Evolutionary conservation across 2,113 vertebrate species (phyloP), one percentile per base, ranked within the genome.

Genomic region (Ammodramus savannarum): DNA sequence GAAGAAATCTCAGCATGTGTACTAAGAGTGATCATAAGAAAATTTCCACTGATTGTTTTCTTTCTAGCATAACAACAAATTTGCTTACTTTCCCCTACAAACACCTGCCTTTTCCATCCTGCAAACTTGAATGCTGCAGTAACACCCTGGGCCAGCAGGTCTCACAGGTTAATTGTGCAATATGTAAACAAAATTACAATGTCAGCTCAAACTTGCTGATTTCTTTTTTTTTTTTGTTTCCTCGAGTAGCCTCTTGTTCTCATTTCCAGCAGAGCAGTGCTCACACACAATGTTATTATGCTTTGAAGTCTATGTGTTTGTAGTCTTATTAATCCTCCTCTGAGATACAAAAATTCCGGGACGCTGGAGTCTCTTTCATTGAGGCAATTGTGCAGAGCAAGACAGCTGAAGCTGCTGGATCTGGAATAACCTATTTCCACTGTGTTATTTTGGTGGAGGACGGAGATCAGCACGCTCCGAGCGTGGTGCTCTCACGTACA

Each of bases 111-210:
- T 94, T 90, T 91, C 63, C 68, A 87, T 78, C 69, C 18, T 41
- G 36, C 8, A 81, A 71, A 87, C n/a, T 19, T 74, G 78, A 77
- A 74, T 49, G 72, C 86, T 84, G 68, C 48, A 88, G 68, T 44
- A 66, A 87, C 21, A 36, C 5, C 67, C 93, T 20, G n/a, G 92
- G 87, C 87, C 91, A 89, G 87, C 91, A 94, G 85, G 95, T 96
- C 89, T 63, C 87, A 61, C 91, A 74, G 85, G 82, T 90, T 96
- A 85, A 91, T 93, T 95, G 87, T 65, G 85, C 92, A 96, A 96
- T 77, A 93, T 5, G 75, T 80, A 91, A 95, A 96, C 89, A 93
- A 83, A 91, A 93, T 84, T 77, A 63, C 67, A 31, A 14, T 19
- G 67, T 74, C 79, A 86, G 16, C 48, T 94, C 67, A 71, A 96